These are phyloP conservation scores for Salvelinus fontinalis DNA, from an alignment of 2,113 vertebrate species.

Conservation along the genomic window DNA sequence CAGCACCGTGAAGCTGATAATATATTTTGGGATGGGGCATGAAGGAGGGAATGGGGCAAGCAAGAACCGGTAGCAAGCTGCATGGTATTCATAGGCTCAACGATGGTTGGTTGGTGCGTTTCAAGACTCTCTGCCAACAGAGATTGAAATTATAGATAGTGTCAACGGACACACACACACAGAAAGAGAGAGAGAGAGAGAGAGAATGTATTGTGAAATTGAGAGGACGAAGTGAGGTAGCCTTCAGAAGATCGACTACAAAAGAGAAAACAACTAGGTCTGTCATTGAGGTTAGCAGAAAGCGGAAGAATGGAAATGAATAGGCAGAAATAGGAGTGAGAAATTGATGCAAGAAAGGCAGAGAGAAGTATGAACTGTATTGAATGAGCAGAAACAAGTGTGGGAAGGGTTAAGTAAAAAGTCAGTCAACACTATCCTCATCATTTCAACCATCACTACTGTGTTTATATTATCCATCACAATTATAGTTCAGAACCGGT, in stretches of 20 bases:
- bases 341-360: neutral
- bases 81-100: neutral
- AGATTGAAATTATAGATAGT: conserved; percentile 57
- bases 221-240: neutral
- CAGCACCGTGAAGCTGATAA: conserved; percentile 39
- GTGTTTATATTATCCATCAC: neutral
- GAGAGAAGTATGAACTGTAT: no score
- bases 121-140: conserved; percentile 52
- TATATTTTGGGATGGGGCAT: conserved; percentile 21
- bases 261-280: neutral
- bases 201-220: neutral
- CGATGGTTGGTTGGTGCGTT: conserved; percentile 55
- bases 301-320: no score
- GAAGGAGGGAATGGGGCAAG: neutral
- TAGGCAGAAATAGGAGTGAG: neutral
- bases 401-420: conserved; percentile 7
- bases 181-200: conserved; percentile 46
- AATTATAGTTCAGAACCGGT: neutral
- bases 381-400: neutral
- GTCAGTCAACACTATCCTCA: neutral
- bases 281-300: neutral
- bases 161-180: conserved; percentile 59
- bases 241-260: conserved; percentile 11
- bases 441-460: neutral
- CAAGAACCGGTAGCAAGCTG: neutral